Base-by-base conservation (phyloP, 2,888 invertebrate genomes). In the Biston betularia region DNA sequence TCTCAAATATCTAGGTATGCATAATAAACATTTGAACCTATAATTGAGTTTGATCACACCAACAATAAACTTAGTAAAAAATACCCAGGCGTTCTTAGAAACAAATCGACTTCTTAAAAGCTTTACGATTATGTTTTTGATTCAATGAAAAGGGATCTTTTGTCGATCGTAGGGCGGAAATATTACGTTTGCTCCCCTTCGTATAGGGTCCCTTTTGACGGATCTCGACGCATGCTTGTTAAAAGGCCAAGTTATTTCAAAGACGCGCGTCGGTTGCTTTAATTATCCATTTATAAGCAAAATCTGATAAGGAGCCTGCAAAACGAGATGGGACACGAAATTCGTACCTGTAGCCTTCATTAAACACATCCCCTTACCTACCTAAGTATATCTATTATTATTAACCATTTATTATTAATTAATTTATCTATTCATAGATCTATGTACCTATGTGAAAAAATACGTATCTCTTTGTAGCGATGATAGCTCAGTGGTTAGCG, bases 141-240 rank as follows among this genome's bases (percentile, higher is more conserved):
- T 88, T 89, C 83, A 86, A 86, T 88, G 84, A 86, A 85, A 87
- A 83, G 86, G 83, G 84, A 83, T 84, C 85, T 84, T 87, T 89
- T 87, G 87, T 86, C 79, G 84, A 82, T 79, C 75, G 76, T 77
- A 83, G 81, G 81, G 80, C 88, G 89, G 90, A 88, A 89, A 88
- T 87, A 87, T 85, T 81, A 82, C 71, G 73, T 72, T 59, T 58
- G 64, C 56, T 63, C 57, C 59, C 64, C 67, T 44, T 54, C 56
- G 46, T 48, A 15, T 15, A 63, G 56, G n/a, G 46, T 46, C 50
- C 68, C 68, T 64, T 68, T 73, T 70, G 70, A 68, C 58, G 67
- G 66, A 53, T 53, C 60, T 54, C 65, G 63, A 58, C 65, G 59
- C 69, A 62, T 59, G 68, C 64, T 68, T 68, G 64, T 68, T 68